Conservation (phyloP, 2,113 vertebrate genomes). For the Aplodontia rufa region DNA sequence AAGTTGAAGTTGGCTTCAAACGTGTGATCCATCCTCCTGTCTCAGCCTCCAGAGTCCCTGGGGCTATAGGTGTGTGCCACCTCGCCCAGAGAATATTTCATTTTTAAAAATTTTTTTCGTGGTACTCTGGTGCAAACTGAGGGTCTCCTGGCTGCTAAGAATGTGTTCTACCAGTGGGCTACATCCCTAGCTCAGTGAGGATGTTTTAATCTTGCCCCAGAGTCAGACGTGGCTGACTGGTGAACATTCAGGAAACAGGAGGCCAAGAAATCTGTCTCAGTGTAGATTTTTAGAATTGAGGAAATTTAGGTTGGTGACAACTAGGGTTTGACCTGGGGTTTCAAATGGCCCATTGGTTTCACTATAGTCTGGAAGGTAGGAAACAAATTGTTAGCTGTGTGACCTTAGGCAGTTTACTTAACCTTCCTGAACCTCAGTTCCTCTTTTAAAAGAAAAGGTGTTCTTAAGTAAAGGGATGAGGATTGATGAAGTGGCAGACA, state of each 20-base stretch:
- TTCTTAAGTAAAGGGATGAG: background rate
- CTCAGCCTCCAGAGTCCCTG: no score
- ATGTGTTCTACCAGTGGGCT: background rate
- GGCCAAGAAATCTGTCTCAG: background rate
- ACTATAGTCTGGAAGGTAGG: background rate
- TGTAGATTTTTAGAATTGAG: background rate
- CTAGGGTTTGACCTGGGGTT: background rate
- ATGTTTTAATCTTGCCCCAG: background rate
- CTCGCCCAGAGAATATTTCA: no score
- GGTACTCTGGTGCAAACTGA: background rate
- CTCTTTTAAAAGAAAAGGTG: background rate
- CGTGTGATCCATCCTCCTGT: no score
- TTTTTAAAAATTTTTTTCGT: background rate
- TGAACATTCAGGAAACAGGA: background rate
- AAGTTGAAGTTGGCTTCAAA: no score
- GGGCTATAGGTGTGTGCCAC: no score
- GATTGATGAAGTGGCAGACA: background rate
- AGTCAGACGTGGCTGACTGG: background rate
- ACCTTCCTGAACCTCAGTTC: background rate
- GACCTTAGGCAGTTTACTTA: background rate
- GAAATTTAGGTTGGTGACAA: background rate
- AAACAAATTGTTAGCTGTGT: background rate
- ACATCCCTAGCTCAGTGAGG: background rate
- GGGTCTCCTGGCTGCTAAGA: no score
- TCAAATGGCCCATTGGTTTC: background rate